Evolutionary conservation across 2,113 vertebrate species (phyloP).

Genomic region (Charina bottae): DNA sequence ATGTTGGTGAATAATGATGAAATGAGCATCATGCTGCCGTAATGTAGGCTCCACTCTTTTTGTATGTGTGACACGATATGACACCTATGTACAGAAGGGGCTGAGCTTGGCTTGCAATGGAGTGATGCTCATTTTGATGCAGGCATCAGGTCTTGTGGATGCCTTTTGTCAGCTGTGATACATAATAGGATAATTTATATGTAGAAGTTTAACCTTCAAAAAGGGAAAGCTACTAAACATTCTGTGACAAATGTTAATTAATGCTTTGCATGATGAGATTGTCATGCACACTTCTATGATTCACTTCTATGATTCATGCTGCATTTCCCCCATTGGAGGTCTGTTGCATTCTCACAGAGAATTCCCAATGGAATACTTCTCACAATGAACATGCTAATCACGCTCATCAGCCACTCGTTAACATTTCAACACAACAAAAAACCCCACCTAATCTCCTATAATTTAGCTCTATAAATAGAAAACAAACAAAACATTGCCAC

Average conservation of each 20-base stretch:
- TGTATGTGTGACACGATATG: neutral
- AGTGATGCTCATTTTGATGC: neutral
- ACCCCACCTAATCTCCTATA: too few species aligned
- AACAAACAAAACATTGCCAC: too few species aligned
- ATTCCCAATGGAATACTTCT: too few species aligned
- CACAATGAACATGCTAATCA: too few species aligned
- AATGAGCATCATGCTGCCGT: neutral
- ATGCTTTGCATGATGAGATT: slow-evolving; percentile 4
- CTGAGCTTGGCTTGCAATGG: neutral
- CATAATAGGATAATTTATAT: neutral
- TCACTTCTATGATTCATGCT: slow-evolving; percentile 6
- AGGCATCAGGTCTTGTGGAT: neutral
- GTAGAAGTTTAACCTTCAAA: neutral
- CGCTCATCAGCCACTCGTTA: too few species aligned
- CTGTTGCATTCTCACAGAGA: slow-evolving; percentile 30
- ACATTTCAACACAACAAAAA: too few species aligned
- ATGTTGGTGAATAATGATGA: neutral
- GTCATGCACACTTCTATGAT: neutral
- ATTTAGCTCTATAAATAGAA: too few species aligned
- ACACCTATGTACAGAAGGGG: neutral
- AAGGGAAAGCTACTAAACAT: neutral
- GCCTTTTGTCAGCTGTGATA: neutral
- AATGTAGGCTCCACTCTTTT: neutral
- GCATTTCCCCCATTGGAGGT: slow-evolving; percentile 10
- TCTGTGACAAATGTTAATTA: slow-evolving; percentile 12